Conservation (phyloP, 2,888 invertebrate species). For the Julus scandinavius region DNA sequence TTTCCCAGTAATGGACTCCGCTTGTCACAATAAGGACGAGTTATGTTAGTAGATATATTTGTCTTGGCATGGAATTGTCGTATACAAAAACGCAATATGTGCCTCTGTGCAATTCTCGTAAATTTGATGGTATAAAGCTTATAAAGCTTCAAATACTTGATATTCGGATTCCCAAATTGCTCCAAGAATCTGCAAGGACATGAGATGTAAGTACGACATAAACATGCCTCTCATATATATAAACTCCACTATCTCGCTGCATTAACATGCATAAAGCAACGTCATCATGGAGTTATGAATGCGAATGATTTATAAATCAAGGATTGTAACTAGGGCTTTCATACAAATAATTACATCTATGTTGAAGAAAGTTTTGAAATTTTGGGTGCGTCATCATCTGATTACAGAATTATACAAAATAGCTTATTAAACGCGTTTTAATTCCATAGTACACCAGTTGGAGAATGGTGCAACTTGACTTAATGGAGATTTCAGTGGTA, state of each 20-base stretch:
- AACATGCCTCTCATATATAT: neutral
- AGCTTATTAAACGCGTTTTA: too few species aligned
- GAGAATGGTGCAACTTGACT: too few species aligned
- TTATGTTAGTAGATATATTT: neutral
- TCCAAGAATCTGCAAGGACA: slow-evolving; percentile 11
- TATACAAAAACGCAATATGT: slow-evolving; percentile 8
- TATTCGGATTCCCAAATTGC: neutral
- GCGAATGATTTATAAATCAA: slow-evolving; percentile 25
- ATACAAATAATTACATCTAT: too few species aligned
- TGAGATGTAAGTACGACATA: neutral
- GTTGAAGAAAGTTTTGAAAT: neutral
- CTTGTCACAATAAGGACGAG: slow-evolving; percentile 46
- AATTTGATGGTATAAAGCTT: neutral
- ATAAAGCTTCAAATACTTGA: neutral
- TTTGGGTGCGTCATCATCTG: neutral
- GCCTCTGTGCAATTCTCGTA: neutral
- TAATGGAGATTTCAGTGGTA: too few species aligned
- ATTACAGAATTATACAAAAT: too few species aligned
- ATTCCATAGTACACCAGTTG: too few species aligned
- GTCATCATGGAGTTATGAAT: slow-evolving; percentile 14
- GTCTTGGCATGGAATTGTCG: neutral
- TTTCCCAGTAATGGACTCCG: slow-evolving; percentile 37
- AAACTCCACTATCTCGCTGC: neutral
- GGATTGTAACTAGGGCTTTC: neutral
- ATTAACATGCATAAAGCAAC: neutral